A percentile compares a stretch with the other conserved stretches of the same genome.
Conservation (phyloP, 2,113 vertebrate species). For the Stigmatopora argus region DNA sequence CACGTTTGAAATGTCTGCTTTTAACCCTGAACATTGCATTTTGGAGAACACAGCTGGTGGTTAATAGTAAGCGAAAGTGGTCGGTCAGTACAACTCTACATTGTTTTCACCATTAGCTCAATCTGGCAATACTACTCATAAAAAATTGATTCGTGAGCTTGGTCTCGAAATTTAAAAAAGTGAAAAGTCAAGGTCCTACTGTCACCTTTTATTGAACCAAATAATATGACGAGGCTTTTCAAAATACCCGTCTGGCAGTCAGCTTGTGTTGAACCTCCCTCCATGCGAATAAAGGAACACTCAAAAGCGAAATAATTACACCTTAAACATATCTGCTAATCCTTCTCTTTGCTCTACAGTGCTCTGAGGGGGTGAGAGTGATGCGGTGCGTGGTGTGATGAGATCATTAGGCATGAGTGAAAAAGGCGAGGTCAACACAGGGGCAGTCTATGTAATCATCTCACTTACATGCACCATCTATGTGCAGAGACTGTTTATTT, state of each 20-base stretch:
- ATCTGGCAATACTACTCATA: too few species aligned
- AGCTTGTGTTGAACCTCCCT: neutral
- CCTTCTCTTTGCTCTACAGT: slow-evolving; percentile 5
- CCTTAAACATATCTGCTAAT: neutral
- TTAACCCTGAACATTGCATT: too few species aligned
- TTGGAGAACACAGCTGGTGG: too few species aligned
- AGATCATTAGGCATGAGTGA: slow-evolving; percentile 80
- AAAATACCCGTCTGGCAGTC: neutral
- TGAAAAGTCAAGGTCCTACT: neutral
- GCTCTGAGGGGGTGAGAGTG: slow-evolving; percentile 29
- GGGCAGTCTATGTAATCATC: slow-evolving; percentile 68
- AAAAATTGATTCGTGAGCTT: too few species aligned
- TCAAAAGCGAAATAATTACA: neutral
- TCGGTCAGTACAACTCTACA: too few species aligned
- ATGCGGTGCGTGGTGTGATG: slow-evolving; percentile 57
- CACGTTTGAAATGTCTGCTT: too few species aligned
- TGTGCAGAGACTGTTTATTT: slow-evolving; percentile 61
- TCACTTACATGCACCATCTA: slow-evolving; percentile 70
- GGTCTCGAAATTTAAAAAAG: neutral
- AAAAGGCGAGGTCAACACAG: slow-evolving; percentile 57
- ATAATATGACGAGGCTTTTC: neutral
- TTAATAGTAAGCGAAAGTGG: too few species aligned
- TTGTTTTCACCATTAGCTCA: too few species aligned
- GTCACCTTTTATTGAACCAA: neutral
- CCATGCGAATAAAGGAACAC: neutral